Base-by-base conservation (phyloP, 2,797 vertebrate genomes). In the Dermochelys coriacea region DNA sequence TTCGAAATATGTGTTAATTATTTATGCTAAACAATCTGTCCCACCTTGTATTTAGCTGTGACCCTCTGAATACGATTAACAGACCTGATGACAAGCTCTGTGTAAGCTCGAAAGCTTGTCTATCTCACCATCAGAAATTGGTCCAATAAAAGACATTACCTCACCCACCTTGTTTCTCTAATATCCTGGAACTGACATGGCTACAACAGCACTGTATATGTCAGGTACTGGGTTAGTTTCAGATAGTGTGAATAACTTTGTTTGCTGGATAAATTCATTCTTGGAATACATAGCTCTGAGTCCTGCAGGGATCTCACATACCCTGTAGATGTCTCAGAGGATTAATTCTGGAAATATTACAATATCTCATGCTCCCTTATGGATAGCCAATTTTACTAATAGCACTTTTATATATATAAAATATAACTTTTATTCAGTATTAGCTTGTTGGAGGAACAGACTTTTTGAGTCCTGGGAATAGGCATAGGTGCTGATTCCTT, bases 301-400 rank as follows among this genome's bases (percentile, higher is more conserved):
- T 88, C 61, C 86, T 75, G 4, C 75, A 91, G 21, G 34, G 52
- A 95, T 41, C 83, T 49, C 71, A 85, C 75, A 71, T 49, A 93
- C 85, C 80, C 75, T 95, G 85, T 93, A 89, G 86, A 95, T 93
- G 49, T 86, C 91, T 94, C 91, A 75, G 85, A 90, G 93, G 88
- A 94, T 95, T 96, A 95, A 89, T 85, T 95, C 88, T 79, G 87
- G 91, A 49, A 84, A 90, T 79, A 86, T 2, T 85, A 1, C 31
- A 94, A 95, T 47, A 88, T 78, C 91, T 79, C 9, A 90, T 71
- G 41, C 94, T 88, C n/a, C 50, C 49, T 4, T 88, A 71, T 59
- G 87, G 90, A 57, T 12, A 89, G n/a, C 57, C 61, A 91, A 88
- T 81, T 77, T 49, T 61, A 45, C 3, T 6, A 88, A 89, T 90